phyloP scores from a whole-genome alignment of 1,140 invertebrate species.

The Lineus longissimus region DNA sequence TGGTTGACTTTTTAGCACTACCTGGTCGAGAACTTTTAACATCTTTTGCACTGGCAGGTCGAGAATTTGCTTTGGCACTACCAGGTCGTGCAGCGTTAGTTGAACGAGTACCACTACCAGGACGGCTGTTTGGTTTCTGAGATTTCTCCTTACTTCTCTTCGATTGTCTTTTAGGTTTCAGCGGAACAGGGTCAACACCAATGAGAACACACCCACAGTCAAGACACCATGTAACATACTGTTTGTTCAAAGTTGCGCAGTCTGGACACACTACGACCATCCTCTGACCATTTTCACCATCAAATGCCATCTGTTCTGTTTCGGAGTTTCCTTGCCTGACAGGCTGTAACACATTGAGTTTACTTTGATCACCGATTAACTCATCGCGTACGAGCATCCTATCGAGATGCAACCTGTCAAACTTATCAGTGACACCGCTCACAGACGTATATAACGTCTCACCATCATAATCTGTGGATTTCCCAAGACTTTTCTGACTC shows the following conservation, averaged over 20 bases:
- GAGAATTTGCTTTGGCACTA: no score
- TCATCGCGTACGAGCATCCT: slow-evolving; percentile 13
- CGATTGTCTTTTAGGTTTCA: slow-evolving; percentile 10
- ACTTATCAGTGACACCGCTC: slow-evolving; percentile 38
- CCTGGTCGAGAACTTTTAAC: no score
- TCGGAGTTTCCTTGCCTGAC: slow-evolving; percentile 9
- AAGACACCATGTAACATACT: slow-evolving; percentile 43
- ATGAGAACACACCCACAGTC: slow-evolving; percentile 46
- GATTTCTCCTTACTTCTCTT: neutral
- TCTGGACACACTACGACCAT: slow-evolving; percentile 38
- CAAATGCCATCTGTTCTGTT: slow-evolving; percentile 11
- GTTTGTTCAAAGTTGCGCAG: slow-evolving; percentile 38
- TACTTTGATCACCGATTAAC: slow-evolving; percentile 8
- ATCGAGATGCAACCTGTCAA: slow-evolving; percentile 36
- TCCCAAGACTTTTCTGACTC: neutral
- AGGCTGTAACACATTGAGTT: slow-evolving; percentile 6
- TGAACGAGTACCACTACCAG: no score
- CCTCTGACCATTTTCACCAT: slow-evolving; percentile 18
- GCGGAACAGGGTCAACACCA: slow-evolving; percentile 32
- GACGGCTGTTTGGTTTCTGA: neutral
- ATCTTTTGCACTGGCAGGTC: no score
- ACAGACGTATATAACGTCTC: slow-evolving; percentile 12
- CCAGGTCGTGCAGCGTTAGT: no score
- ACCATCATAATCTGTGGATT: neutral
- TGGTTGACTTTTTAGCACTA: no score